phyloP scores from a whole-genome alignment of 2,113 vertebrate species.

The Phocoena phocoena region DNA sequence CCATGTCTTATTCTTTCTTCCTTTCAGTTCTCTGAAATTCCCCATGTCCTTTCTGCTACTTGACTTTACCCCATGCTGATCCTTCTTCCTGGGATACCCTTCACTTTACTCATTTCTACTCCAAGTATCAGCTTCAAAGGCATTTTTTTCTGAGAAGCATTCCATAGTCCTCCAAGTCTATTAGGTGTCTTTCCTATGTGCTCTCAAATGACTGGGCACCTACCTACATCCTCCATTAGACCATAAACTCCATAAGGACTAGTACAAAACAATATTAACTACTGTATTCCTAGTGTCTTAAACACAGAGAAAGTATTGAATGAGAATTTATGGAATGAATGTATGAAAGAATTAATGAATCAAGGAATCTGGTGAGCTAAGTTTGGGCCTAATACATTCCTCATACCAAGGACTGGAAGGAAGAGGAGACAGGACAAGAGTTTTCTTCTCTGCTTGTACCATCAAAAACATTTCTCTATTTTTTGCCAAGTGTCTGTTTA shows the following conservation, averaged over 20 bases:
- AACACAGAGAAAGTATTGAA: neutral
- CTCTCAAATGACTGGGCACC: neutral
- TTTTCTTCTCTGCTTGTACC: neutral
- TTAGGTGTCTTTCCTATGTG: neutral
- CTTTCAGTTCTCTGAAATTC: neutral
- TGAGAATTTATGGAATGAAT: neutral
- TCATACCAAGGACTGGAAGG: neutral
- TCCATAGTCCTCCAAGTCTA: neutral
- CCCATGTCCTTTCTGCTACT: neutral
- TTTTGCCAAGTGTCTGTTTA: neutral
- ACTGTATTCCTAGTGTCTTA: neutral
- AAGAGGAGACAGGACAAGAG: neutral
- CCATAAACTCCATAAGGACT: neutral
- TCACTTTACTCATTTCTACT: neutral
- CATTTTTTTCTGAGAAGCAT: neutral
- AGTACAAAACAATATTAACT: neutral
- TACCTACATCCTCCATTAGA: neutral
- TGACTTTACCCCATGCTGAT: neutral
- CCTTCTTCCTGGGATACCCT: neutral
- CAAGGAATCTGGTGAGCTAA: neutral
- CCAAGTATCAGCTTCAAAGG: neutral
- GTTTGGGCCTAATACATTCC: neutral
- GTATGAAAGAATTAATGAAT: neutral
- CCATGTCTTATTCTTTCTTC: neutral
- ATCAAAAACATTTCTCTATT: neutral